Base-by-base conservation (phyloP, 2,888 invertebrate genomes). In the Chrysina gloriosa region DNA sequence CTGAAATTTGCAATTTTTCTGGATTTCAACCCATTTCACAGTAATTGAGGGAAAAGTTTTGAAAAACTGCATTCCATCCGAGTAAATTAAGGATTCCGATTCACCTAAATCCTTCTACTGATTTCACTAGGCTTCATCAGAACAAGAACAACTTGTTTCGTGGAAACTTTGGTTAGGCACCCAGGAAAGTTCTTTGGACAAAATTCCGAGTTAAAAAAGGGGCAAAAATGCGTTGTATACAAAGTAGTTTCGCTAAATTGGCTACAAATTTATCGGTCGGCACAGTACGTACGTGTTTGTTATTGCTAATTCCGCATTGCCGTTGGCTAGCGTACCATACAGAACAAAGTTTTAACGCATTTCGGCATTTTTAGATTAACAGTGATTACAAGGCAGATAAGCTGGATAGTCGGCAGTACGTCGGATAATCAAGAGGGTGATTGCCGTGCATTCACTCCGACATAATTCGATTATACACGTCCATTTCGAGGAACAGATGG, bases 381-480 rank as follows among this genome's bases (percentile, higher is more conserved):
- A 58, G 58, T 58, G 58, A 58, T 58, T 58, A 58, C 58, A 58
- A 58, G 58, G 58, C 58, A 39, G 36, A 39, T 58, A 58, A 58
- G 58, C 58, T 14, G 58, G 58, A 58, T 39, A 39, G 58, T 39
- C 39, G 39, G 25, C 25, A 39, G 23, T 58, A 25, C 25, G 39
- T 7, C 39, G 21, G 25, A 58, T 58, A 58, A 58, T 39, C 58
- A 58, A 39, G 58, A 39, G 58, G 58, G 58, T 39, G 58, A 58
- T 39, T 58, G 39, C 39, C 2, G 58, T 25, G 58, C 39, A 58
- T 25, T 58, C 58, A 58, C 25, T 58, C 58, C 27, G 39, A 39
- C 25, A 58, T 58, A 58, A 58, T 58, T 58, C 58, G 58, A 58
- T 58, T 58, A 58, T 58, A 7, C 39, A 25, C 58, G 39, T 58